phyloP scores from a whole-genome alignment of 2,888 invertebrate species.

The Lepidochitona cinerea region DNA sequence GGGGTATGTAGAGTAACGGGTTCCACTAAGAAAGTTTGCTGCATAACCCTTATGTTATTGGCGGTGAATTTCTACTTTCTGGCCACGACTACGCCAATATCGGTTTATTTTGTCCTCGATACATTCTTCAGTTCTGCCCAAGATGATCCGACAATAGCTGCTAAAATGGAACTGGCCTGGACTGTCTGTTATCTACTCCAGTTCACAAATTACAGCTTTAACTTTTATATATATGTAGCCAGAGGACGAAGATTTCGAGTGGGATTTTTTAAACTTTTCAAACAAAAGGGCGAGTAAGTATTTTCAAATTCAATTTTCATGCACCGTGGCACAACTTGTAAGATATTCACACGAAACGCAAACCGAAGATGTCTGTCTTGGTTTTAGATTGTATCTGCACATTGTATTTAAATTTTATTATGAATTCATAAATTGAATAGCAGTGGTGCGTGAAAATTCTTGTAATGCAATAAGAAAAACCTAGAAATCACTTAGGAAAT shows the following conservation, averaged over 20 bases:
- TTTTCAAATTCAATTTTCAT: too few relatives aligned
- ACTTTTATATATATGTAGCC: conserved; percentile 45
- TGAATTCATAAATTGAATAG: too few relatives aligned
- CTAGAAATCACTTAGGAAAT: too few relatives aligned
- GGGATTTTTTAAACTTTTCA: not conserved
- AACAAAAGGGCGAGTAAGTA: not conserved
- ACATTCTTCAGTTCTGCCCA: conserved; percentile 29
- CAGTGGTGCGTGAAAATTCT: too few relatives aligned
- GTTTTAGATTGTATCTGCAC: too few relatives aligned
- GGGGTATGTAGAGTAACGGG: conserved; percentile 20
- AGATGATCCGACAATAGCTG: not conserved
- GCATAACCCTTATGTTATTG: conserved; percentile 42
- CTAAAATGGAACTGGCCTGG: conserved; percentile 32
- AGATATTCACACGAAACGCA: too few relatives aligned
- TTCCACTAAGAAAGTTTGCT: not conserved
- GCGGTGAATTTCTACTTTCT: conserved; percentile 39
- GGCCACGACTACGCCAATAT: conserved; percentile 37
- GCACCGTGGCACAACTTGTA: too few relatives aligned
- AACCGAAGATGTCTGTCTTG: too few relatives aligned
- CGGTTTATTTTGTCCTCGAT: conserved; percentile 41
- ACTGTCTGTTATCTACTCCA: conserved; percentile 34
- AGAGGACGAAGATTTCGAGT: not conserved
- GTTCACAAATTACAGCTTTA: conserved; percentile 40
- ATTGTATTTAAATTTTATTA: too few relatives aligned
- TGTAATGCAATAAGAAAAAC: too few relatives aligned